Evolutionary conservation across 1,140 invertebrate genomes (phyloP).

Genomic region (Monochamus saltuarius): DNA sequence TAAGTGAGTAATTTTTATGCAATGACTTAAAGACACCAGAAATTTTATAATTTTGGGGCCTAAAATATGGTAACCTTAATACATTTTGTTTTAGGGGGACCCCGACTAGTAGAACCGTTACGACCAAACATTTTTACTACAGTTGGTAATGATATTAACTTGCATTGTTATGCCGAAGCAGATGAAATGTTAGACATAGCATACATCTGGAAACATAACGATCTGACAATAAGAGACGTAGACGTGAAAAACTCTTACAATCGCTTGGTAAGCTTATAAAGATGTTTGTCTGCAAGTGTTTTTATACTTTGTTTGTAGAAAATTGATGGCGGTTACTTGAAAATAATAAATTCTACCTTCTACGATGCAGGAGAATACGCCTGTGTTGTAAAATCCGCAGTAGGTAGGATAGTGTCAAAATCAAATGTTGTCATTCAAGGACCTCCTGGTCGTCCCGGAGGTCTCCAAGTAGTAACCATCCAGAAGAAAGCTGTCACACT

Average conservation of each 20-base stretch:
- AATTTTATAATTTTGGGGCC: too few relatives aligned
- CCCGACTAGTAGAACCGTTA: constrained; percentile 68
- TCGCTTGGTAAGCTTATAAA: constrained; percentile 50
- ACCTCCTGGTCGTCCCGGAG: constrained; percentile 80
- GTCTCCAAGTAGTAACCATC: constrained; percentile 73
- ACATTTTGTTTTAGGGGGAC: constrained; percentile 57
- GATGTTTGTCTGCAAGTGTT: background rate
- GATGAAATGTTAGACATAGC: constrained; percentile 84
- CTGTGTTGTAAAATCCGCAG: constrained; percentile 84
- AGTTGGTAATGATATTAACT: constrained; percentile 68
- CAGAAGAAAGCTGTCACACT: constrained; percentile 74
- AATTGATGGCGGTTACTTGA: constrained; percentile 72
- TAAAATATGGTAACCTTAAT: too few relatives aligned
- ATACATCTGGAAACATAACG: constrained; percentile 90
- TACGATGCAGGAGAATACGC: constrained; percentile 86
- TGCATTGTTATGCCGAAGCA: constrained; percentile 78
- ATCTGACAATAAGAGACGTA: constrained; percentile 71
- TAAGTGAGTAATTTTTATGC: constrained; percentile 64
- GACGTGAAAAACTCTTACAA: constrained; percentile 58
- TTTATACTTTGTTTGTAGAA: constrained; percentile 41
- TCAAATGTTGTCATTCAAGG: constrained; percentile 76
- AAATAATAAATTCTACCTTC: constrained; percentile 80
- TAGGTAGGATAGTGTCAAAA: constrained; percentile 73
- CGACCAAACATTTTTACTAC: constrained; percentile 64
- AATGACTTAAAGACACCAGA: too few relatives aligned